A percentile compares a stretch with the other conserved stretches of the same genome.
These are phyloP conservation scores for Rhabdomys pumilio DNA, from an alignment of 2,797 vertebrate species.

Conservation along the genomic window DNA sequence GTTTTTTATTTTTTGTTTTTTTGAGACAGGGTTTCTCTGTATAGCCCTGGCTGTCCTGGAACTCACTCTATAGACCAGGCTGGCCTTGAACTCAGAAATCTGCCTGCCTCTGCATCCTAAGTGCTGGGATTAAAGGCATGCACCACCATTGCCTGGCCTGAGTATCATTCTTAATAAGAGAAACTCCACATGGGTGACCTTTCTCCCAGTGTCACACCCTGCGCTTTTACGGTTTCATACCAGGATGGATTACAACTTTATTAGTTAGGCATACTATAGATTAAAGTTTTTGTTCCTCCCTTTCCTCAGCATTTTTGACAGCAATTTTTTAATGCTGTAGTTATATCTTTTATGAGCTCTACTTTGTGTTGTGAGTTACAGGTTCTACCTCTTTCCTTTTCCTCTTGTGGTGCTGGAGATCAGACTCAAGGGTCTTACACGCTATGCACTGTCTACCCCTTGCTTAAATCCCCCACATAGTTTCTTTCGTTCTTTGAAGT, in stretches of 20 bases:
- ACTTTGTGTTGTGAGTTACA: background rate
- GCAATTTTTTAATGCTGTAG: background rate
- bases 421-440: background rate
- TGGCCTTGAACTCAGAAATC: no score
- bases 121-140: no score
- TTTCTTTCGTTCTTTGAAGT: slow-evolving; percentile 47
- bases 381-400: background rate
- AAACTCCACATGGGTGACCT: background rate
- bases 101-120: no score
- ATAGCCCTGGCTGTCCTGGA: no score
- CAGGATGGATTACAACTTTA: background rate
- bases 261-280: background rate
- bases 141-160: no score
- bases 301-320: background rate
- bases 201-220: background rate
- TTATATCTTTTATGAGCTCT: background rate
- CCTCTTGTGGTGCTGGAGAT: background rate
- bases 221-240: background rate
- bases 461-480: background rate
- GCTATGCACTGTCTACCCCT: background rate
- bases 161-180: background rate
- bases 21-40: no score
- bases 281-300: background rate
- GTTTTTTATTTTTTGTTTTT: no score
- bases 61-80: no score